Base-by-base conservation (phyloP, 2,113 vertebrate genomes). In the Sylvicapra grimmia region DNA sequence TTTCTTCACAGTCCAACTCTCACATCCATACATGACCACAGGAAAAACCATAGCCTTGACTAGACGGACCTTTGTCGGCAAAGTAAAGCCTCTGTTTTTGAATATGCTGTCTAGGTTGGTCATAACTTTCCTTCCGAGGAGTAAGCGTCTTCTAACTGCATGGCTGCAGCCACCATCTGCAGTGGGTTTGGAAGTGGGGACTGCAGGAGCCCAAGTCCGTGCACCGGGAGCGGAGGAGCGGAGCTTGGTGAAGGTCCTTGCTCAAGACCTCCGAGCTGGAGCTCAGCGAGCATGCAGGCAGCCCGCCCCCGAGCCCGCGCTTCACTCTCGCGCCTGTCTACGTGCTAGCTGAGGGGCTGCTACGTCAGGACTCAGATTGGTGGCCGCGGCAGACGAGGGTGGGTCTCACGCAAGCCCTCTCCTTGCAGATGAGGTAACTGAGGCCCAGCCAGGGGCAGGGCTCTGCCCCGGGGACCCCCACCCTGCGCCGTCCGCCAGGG, bases 401-500 rank as follows among this genome's bases (percentile, higher is more conserved):
- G 47, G 47, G 47, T 80, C 23, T 79, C 40, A 7, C 2, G 36
- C 8, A 47, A 36, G 58, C 4, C 8, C 59, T 25, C 21, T 27
- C 36, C 72, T 75, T 40, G 53, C 44, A n/a, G 51, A 54, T 21
- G 53, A 80, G 33, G 75, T 3, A 19, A 16, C 2, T 1, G 54
- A 61, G 53, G 44, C 29, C 11, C 53, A 58, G 86, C 7, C 1
- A 0, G 33, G 79, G 47, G 13, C n/a, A 31, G 59, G 27, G 36
- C 33, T 36, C 8, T 47, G 23, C 5, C 53, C n/a, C 1, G 18
- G 79, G 72, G 82, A 65, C 44, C 44, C 11, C 14, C 6, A 23
- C 3, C 9, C 36, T 0, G 1, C 2, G 9, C 23, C 4, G 0
- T 4, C 40, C 4, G 0, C 59, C 0, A 7, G 0, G 54, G 51